phyloP scores from a whole-genome alignment of 2,113 vertebrate species.

The Laterallus jamaicensis region DNA sequence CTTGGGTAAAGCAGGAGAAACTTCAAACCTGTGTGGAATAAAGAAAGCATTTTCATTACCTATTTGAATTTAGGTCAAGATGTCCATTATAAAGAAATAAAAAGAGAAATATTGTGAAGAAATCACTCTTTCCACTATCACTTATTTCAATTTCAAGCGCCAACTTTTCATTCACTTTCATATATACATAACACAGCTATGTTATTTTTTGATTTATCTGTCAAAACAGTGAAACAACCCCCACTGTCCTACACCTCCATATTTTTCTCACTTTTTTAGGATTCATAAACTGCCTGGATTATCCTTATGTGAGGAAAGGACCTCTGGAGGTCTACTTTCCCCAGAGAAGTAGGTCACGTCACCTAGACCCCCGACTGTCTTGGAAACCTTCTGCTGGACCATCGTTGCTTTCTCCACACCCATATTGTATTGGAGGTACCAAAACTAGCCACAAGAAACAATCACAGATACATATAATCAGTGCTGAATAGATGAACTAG shows the following conservation, averaged over 20 bases:
- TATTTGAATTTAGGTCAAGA: background rate
- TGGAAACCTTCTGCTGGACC: background rate
- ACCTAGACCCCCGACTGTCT: background rate
- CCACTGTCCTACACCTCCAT: background rate
- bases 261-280: background rate
- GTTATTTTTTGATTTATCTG: background rate
- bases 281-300: background rate
- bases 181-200: background rate
- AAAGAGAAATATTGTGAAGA: background rate
- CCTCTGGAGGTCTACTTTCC: background rate
- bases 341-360: fast-evolving
- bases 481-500: background rate
- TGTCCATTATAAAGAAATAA: background rate
- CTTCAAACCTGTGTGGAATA: background rate
- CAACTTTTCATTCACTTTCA: background rate
- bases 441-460: background rate
- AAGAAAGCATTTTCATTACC: background rate
- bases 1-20: background rate
- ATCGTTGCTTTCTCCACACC: background rate
- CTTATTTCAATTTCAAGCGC: background rate
- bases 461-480: background rate
- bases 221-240: background rate
- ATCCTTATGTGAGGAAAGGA: background rate
- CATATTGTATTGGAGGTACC: background rate
- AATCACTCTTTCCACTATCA: background rate